phyloP scores from a whole-genome alignment of 2,113 vertebrate genomes.

The Chaetura pelagica region DNA sequence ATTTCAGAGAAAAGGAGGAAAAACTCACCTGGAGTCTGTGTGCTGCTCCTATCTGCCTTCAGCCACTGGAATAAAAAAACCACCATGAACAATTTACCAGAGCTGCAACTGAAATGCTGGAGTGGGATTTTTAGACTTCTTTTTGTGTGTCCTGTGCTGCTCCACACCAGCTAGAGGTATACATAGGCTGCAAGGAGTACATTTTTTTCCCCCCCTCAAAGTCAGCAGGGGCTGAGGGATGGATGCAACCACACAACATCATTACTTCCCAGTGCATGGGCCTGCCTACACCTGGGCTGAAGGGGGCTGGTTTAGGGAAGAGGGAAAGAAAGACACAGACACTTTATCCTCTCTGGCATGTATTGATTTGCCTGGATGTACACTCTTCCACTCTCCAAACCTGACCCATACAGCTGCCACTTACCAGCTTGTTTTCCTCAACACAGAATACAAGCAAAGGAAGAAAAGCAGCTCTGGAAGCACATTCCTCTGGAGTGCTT shows the following conservation, averaged over 20 bases:
- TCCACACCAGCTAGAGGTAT: background rate
- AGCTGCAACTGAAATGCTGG: background rate
- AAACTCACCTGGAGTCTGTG: background rate
- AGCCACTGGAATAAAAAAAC: background rate
- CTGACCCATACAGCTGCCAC: background rate
- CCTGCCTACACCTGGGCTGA: background rate
- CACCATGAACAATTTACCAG: fast-evolving
- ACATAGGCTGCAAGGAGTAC: background rate
- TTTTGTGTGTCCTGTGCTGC: background rate
- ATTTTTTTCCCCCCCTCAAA: background rate
- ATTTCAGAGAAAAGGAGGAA: background rate
- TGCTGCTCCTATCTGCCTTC: background rate
- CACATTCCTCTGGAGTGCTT: background rate
- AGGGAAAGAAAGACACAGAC: background rate
- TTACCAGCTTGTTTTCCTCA: background rate
- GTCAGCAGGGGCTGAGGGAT: background rate
- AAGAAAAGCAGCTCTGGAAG: background rate
- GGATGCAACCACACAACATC: background rate
- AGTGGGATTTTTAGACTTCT: background rate
- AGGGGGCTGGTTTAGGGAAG: too few relatives aligned
- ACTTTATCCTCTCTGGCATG: background rate
- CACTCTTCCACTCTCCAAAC: background rate
- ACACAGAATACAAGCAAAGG: background rate
- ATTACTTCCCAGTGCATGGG: background rate
- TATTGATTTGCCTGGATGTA: background rate